Conservation (phyloP, 1,140 invertebrate genomes). For the Octopus sinensis region DNA sequence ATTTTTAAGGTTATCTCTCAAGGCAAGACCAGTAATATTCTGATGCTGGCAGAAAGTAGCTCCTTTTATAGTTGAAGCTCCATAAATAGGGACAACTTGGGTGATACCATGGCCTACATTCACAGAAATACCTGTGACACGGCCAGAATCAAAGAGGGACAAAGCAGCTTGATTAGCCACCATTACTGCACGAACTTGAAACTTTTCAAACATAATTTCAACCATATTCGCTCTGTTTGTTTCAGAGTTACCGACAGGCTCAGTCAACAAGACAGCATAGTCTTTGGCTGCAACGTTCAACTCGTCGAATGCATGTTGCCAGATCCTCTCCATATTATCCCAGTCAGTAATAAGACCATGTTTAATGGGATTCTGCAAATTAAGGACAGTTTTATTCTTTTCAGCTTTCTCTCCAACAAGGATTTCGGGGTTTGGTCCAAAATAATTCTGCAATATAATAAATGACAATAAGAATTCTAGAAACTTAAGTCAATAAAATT, state of each 20-base stretch:
- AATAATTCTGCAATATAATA: too few species aligned
- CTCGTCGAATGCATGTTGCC: slow-evolving; percentile 79
- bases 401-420: slow-evolving; percentile 97
- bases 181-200: slow-evolving; percentile 47
- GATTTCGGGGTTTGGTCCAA: too few species aligned
- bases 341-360: slow-evolving; percentile 88
- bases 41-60: slow-evolving; percentile 87
- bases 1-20: slow-evolving; percentile 96
- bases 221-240: slow-evolving; percentile 81
- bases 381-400: slow-evolving; percentile 76
- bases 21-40: slow-evolving; percentile 86
- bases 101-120: slow-evolving; percentile 91
- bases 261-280: slow-evolving; percentile 33
- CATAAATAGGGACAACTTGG: slow-evolving; percentile 85
- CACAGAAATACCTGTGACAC: slow-evolving; percentile 88
- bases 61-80: slow-evolving; percentile 70
- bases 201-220: slow-evolving; percentile 65
- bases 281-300: slow-evolving; percentile 72
- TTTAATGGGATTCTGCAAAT: slow-evolving; percentile 91
- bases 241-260: slow-evolving; percentile 64
- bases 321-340: slow-evolving; percentile 88
- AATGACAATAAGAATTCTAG: too few species aligned
- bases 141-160: slow-evolving; percentile 82
- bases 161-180: slow-evolving; percentile 81
- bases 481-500: too few species aligned